Evolutionary conservation across 1,140 invertebrate species (phyloP).

Genomic region (Drosophila pectinifera): DNA sequence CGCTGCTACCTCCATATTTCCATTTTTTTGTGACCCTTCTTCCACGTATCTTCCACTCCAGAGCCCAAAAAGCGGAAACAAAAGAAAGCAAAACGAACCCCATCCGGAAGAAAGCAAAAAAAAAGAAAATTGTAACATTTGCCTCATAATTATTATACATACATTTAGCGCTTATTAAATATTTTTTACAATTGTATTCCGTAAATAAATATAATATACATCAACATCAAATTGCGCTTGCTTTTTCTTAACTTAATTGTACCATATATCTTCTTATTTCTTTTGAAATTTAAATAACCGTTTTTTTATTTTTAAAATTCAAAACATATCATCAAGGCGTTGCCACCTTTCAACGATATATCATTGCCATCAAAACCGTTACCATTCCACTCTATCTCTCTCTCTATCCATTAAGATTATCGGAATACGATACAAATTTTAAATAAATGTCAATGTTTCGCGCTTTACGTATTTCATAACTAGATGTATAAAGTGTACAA

Average conservation of each 20-base stretch:
- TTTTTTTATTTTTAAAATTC: too few species aligned
- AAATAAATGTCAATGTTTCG: too few species aligned
- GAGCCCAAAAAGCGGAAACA: constrained; percentile 12
- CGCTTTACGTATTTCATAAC: too few species aligned
- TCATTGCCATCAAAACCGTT: too few species aligned
- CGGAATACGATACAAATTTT: not conserved
- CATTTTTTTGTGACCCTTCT: constrained; percentile 20
- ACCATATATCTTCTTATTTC: too few species aligned
- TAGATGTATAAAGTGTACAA: too few species aligned
- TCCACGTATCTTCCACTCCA: constrained; percentile 49
- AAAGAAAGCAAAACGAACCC: constrained; percentile 1
- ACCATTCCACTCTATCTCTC: not conserved
- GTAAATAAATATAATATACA: constrained; percentile 62
- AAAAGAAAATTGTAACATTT: constrained; percentile 62
- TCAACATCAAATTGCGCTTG: constrained; percentile 13
- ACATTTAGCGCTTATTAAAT: constrained; percentile 61
- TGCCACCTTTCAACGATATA: not conserved
- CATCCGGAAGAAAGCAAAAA: constrained; percentile 32
- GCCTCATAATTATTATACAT: constrained; percentile 70
- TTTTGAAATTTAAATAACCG: too few species aligned
- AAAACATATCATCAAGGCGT: not conserved
- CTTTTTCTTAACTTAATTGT: not conserved
- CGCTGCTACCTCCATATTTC: constrained; percentile 8
- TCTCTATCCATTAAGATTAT: not conserved
- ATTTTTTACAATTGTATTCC: constrained; percentile 77